phyloP scores from a whole-genome alignment of 2,113 vertebrate species.

The Pongo abelii region DNA sequence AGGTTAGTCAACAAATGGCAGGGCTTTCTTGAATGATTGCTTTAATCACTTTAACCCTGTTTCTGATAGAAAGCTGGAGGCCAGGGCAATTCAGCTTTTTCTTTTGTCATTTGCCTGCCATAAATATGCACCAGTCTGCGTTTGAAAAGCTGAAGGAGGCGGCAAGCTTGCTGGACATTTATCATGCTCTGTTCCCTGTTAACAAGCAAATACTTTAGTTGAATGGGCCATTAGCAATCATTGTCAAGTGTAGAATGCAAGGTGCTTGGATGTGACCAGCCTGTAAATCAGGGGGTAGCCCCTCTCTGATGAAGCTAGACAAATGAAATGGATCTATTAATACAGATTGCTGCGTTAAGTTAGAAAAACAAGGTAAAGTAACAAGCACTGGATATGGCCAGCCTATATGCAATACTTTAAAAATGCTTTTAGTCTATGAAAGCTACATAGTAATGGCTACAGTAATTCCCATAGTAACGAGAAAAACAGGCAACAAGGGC shows the following conservation, averaged over 20 bases:
- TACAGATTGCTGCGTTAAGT: slow-evolving; percentile 71
- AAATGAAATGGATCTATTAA: slow-evolving; percentile 76
- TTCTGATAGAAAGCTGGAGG: slow-evolving; percentile 85
- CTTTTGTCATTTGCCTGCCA: slow-evolving; percentile 87
- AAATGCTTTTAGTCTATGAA: neutral
- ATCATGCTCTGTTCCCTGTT: slow-evolving; percentile 87
- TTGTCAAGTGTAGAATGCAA: slow-evolving; percentile 87
- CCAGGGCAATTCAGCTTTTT: slow-evolving; percentile 84
- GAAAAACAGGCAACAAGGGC: neutral
- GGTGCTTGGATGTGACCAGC: slow-evolving; percentile 86
- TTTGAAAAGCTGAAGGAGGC: slow-evolving; percentile 88
- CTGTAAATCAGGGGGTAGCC: slow-evolving; percentile 84
- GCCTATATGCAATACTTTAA: neutral
- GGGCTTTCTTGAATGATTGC: slow-evolving; percentile 81
- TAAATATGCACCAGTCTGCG: slow-evolving; percentile 87
- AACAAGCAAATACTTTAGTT: slow-evolving; percentile 89
- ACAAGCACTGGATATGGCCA: neutral
- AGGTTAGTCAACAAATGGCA: slow-evolving; percentile 82
- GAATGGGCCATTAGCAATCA: slow-evolving; percentile 89
- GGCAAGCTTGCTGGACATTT: slow-evolving; percentile 87
- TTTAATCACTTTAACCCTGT: slow-evolving; percentile 88
- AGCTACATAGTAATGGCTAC: neutral
- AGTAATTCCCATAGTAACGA: neutral
- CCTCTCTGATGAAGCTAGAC: slow-evolving; percentile 73
- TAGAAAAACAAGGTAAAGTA: slow-evolving; percentile 59